Conservation (phyloP, 2,888 invertebrate species). For the Drosophila rubida region DNA sequence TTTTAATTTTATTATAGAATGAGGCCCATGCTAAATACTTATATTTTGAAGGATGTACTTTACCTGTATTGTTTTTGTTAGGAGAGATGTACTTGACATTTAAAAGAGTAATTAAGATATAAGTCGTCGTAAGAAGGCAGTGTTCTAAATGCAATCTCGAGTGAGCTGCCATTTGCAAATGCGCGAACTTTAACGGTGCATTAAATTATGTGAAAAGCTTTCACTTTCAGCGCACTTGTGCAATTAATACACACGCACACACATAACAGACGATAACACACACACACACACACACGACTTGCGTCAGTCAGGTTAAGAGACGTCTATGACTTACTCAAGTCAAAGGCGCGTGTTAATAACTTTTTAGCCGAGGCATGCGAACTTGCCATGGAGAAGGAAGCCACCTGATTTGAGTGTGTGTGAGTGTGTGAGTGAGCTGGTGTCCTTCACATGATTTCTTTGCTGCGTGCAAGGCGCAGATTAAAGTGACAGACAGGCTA, state of each 20-base stretch:
- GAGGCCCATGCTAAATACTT: too few relatives aligned
- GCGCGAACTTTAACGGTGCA: constrained; percentile 9
- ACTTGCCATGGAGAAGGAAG: constrained; percentile 6
- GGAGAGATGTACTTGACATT: too few relatives aligned
- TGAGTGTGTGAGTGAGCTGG: constrained; percentile 5
- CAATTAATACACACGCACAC: constrained; percentile 23
- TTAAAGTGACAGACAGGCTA: constrained; percentile 77
- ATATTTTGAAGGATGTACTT: too few relatives aligned
- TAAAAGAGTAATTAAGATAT: background rate
- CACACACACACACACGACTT: background rate
- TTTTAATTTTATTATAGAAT: too few relatives aligned
- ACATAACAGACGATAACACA: background rate
- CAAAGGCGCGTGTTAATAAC: constrained; percentile 77
- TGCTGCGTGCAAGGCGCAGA: constrained; percentile 70
- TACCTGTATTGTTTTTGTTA: too few relatives aligned
- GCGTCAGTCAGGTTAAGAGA: constrained; percentile 26
- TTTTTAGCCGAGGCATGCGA: constrained; percentile 69
- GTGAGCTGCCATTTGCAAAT: background rate
- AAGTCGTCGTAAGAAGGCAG: background rate
- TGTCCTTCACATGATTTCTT: constrained; percentile 66
- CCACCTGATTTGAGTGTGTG: background rate
- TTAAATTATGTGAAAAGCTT: constrained; percentile 12
- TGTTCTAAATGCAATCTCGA: background rate
- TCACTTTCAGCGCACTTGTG: constrained; percentile 14
- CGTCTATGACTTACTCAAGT: constrained; percentile 72